Percentiles rank a stretch among this genome's conserved stretches.
Conservation (phyloP, 2,797 vertebrate species). For the Cynopterus sphinx region DNA sequence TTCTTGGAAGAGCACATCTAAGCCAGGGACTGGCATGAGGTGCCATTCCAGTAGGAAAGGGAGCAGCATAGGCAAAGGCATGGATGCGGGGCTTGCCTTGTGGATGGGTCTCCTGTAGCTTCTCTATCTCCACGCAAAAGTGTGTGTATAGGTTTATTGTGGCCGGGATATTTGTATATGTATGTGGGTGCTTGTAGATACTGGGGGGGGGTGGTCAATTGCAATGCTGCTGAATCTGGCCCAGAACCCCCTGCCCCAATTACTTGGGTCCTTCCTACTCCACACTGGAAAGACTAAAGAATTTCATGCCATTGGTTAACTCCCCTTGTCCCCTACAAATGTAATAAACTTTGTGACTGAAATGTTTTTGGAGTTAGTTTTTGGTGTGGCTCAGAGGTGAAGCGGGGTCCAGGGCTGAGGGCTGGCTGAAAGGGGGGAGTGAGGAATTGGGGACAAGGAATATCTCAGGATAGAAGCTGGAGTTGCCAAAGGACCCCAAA, state of each 20-base stretch:
- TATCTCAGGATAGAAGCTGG: background rate
- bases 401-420: background rate
- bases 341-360: background rate
- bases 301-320: background rate
- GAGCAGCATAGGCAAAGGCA: background rate
- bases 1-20: background rate
- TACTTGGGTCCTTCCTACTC: background rate
- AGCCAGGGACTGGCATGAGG: background rate
- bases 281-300: background rate
- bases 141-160: background rate
- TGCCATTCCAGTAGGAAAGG: background rate
- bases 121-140: background rate
- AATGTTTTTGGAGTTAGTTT: background rate
- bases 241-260: background rate
- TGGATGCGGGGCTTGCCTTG: background rate
- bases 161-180: background rate
- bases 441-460: background rate
- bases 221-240: background rate
- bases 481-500: background rate
- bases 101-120: background rate
- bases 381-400: background rate
- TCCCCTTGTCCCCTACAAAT: background rate
- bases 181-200: background rate
- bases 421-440: background rate
- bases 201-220: background rate